Conservation (phyloP, 2,888 invertebrate genomes). For the Imbricaverruca yamaguchii region DNA sequence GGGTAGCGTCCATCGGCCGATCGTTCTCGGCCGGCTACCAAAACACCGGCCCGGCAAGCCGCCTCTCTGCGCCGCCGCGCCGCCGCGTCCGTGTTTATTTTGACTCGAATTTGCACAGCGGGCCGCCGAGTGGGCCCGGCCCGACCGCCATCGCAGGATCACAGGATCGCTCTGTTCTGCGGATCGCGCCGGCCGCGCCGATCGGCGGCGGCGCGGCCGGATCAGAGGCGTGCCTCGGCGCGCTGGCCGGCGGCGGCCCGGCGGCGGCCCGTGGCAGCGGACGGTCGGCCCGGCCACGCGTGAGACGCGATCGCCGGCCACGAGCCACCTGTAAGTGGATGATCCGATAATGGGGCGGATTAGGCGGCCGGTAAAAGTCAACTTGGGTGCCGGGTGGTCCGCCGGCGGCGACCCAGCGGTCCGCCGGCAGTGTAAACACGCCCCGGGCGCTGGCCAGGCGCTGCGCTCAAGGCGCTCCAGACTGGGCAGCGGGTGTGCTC, state of each 20-base stretch:
- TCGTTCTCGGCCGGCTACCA: no score
- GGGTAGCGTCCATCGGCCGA: neutral
- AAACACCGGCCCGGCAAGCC: no score
- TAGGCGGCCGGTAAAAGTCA: neutral
- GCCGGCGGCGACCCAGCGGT: neutral
- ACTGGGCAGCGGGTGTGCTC: no score
- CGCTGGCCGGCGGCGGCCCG: neutral
- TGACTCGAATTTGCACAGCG: neutral
- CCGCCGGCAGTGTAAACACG: neutral
- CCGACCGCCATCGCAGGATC: no score
- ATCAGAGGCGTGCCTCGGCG: neutral
- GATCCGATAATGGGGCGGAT: conserved; percentile 5
- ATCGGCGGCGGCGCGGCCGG: neutral
- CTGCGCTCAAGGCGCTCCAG: neutral
- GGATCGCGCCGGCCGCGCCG: neutral
- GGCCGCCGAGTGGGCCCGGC: no score
- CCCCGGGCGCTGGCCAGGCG: neutral
- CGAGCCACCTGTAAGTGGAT: neutral
- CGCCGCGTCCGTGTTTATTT: neutral
- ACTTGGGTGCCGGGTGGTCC: neutral
- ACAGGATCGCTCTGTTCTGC: no score
- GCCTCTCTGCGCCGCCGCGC: no score
- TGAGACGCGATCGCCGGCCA: neutral
- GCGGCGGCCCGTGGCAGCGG: neutral
- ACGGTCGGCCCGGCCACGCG: neutral